Percentiles rank a stretch among this genome's conserved stretches.
phyloP scores from a whole-genome alignment of 2,888 invertebrate species.

The Liopterus haemorrhoidalis region DNA sequence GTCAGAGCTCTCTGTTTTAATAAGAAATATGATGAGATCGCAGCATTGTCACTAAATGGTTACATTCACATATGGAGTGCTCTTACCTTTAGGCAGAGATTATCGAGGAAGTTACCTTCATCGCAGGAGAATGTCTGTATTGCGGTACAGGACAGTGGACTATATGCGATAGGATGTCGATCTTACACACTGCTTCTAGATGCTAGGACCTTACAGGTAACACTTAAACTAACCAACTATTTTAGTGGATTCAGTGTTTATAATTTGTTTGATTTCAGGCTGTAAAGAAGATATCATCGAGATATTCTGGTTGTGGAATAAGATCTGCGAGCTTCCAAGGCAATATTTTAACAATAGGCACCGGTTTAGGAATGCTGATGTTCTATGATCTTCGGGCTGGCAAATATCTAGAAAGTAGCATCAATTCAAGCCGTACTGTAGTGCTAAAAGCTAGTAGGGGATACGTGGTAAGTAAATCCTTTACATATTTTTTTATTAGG shows the following conservation, averaged over 20 bases:
- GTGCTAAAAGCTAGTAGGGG: conserved; percentile 83
- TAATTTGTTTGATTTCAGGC: conserved; percentile 45
- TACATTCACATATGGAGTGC: conserved; percentile 93
- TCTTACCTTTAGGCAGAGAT: conserved; percentile 80
- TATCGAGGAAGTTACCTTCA: conserved; percentile 79
- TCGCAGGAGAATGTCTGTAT: conserved; percentile 91
- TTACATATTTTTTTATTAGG: not conserved
- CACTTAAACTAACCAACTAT: conserved; percentile 30
- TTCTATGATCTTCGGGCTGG: conserved; percentile 90
- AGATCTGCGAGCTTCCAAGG: conserved; percentile 87
- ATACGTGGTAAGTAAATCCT: conserved; percentile 66
- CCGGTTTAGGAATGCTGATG: conserved; percentile 84
- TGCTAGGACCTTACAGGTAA: conserved; percentile 73
- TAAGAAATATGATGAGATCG: conserved; percentile 77
- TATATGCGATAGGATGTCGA: conserved; percentile 91
- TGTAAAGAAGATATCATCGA: conserved; percentile 72
- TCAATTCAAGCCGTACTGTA: conserved; percentile 81
- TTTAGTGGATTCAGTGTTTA: conserved; percentile 6
- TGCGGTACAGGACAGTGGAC: conserved; percentile 75
- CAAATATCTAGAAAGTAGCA: conserved; percentile 85
- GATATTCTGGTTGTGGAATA: conserved; percentile 87
- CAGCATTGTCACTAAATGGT: conserved; percentile 85
- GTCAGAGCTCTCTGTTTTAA: conserved; percentile 83
- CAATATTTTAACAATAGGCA: conserved; percentile 86
- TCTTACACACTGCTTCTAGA: conserved; percentile 88